Evolutionary conservation across 2,797 vertebrate species (phyloP).

Genomic region (Syngnathus acus): DNA sequence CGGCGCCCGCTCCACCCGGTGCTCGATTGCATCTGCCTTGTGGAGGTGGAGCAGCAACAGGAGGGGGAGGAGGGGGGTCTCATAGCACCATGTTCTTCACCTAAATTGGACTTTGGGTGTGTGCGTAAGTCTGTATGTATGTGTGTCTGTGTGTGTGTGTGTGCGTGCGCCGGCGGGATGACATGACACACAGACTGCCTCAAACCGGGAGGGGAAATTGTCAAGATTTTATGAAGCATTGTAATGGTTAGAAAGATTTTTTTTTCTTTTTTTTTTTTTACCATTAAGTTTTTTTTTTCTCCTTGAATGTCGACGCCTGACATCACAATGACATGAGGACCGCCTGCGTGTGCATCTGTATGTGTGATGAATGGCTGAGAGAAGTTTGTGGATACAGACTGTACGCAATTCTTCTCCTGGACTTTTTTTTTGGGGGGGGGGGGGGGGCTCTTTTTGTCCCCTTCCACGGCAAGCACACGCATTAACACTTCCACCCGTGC

Average conservation of each 20-base stretch:
- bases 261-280: constrained; percentile 38
- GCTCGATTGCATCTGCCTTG: constrained; percentile 38
- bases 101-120: constrained; percentile 61
- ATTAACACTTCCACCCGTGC: constrained; percentile 44
- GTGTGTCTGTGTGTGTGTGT: constrained; percentile 54
- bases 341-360: constrained; percentile 25
- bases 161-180: constrained; percentile 47
- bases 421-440: constrained; percentile 18
- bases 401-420: constrained; percentile 50
- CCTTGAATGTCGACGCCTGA: constrained; percentile 62
- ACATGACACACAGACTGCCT: constrained; percentile 48
- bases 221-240: constrained; percentile 61
- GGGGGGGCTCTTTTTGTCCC: constrained; percentile 37
- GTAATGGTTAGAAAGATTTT: constrained; percentile 63
- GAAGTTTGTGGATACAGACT: constrained; percentile 50
- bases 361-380: constrained; percentile 14
- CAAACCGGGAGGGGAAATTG: constrained; percentile 55
- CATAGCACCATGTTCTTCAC: constrained; percentile 59
- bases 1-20: constrained; percentile 43
- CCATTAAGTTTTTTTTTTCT: constrained; percentile 11
- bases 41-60: constrained; percentile 32
- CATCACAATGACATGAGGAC: constrained; percentile 62
- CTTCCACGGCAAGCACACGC: constrained; percentile 18
- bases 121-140: constrained; percentile 31
- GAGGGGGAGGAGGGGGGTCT: constrained; percentile 30